A percentile compares a stretch with the other conserved stretches of the same genome.
Evolutionary conservation across 2,113 vertebrate genomes (phyloP).

Genomic region (Asarcornis scutulata): DNA sequence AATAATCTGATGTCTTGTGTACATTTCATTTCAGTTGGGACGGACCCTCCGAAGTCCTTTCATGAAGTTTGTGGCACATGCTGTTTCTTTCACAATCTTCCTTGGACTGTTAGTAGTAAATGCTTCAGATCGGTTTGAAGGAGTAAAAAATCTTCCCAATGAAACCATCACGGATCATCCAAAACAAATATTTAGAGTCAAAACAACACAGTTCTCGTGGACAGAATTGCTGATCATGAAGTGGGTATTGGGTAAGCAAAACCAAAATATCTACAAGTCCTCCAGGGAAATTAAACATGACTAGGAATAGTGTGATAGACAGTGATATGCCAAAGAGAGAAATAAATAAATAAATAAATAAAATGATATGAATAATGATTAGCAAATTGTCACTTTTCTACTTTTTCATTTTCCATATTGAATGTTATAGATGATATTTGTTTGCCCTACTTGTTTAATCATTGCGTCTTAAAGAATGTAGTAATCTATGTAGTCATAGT

Average conservation of each 20-base stretch:
- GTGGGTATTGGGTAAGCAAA: conserved; percentile 93
- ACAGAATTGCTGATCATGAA: conserved; percentile 98
- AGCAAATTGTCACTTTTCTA: not conserved
- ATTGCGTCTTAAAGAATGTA: not conserved
- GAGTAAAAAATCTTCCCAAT: conserved; percentile 94
- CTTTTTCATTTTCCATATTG: not conserved
- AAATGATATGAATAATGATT: not conserved
- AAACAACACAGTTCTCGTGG: conserved; percentile 98
- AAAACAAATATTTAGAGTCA: conserved; percentile 94
- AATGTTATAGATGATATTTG: not conserved
- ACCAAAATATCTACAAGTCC: not conserved
- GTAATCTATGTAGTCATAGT: not conserved
- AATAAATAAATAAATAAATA: not conserved
- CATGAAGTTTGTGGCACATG: conserved; percentile 98
- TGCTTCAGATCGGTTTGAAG: conserved; percentile 94
- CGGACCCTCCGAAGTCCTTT: conserved; percentile 94
- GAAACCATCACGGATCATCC: conserved; percentile 96
- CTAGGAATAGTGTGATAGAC: not conserved
- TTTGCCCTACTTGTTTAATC: not conserved
- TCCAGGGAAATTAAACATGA: not conserved
- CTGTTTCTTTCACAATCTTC: conserved; percentile 96
- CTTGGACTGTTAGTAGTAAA: conserved; percentile 92
- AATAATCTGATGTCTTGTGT: not conserved
- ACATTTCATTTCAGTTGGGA: conserved; percentile 83
- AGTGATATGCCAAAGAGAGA: not conserved